These are phyloP conservation scores for Amazona vittata DNA, from an alignment of 2,113 vertebrate genomes.

Conservation along the genomic window DNA sequence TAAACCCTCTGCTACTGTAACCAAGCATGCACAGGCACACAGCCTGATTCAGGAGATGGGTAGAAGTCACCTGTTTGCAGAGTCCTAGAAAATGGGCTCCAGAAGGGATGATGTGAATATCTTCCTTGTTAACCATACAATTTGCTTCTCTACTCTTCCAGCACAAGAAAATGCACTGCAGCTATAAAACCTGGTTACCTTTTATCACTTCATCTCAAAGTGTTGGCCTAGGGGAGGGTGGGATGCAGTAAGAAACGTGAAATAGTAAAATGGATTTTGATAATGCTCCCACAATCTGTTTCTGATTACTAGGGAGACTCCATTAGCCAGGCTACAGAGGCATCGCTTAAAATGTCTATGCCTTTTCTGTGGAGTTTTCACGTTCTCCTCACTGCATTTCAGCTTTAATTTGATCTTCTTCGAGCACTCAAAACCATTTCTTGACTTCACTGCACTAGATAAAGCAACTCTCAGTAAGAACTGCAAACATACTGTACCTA, in stretches of 20 bases:
- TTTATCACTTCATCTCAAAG: not conserved
- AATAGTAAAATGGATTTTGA: not conserved
- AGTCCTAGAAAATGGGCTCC: not conserved
- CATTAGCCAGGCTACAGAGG: not conserved
- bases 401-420: not conserved
- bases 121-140: not conserved
- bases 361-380: not conserved
- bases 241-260: not conserved
- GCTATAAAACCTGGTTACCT: not conserved
- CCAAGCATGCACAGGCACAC: fast-evolving
- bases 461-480: not conserved
- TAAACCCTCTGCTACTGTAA: not conserved
- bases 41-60: not conserved
- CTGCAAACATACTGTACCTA: not conserved
- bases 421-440: not conserved
- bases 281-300: not conserved
- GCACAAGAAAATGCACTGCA: not conserved
- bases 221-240: not conserved
- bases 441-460: not conserved
- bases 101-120: not conserved
- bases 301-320: not conserved
- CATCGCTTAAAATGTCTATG: not conserved
- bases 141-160: not conserved
- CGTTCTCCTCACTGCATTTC: not conserved
- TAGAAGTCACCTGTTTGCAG: not conserved